Evolutionary conservation across 2,797 vertebrate genomes (phyloP), one percentile per base, ranked within the genome.

Genomic region (Liparis tanakae): DNA sequence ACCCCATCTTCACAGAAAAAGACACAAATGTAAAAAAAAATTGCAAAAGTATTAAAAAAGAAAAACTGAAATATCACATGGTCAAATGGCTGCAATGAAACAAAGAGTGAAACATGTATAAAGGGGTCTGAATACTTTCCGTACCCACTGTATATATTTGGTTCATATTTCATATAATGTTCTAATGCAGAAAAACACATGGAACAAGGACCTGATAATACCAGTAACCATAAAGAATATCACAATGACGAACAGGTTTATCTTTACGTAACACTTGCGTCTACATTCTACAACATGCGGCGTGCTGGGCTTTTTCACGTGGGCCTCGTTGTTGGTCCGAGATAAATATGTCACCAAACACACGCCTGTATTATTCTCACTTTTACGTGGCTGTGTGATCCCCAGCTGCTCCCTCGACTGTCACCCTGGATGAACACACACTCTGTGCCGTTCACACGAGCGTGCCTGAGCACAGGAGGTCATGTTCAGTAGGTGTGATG

Each of bases 341-440:
- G 14, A 50, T 30, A 30, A 55, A 72, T 56, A 20, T 44, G 20
- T 34, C 20, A 50, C 17, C 37, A 6, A 50, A 54, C 6, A 20
- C 12, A 30, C 37, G 46, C 20, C 30, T 17, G 13, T 7, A 10
- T 70, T 30, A 15, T 48, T 65, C 20, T 14, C 36, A 30, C 30
- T 15, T 20, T 48, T 7, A 7, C 0, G 55, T 6, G 20, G 37
- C 30, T 62, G 18, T 64, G 50, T 33, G 33, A 6, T 22, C 36
- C 56, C 33, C 62, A 67, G 22, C 30, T 46, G 60, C 55, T 65
- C 55, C 15, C 18, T 25, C 55, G 67, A 22, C 59, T 57, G 48
- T 56, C 12, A 3, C 15, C 60, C 14, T 59, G 17, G 18, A 72
- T 43, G 43, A 69, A 55, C 56, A 57, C 51, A 51, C 7, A 7